phyloP scores from a whole-genome alignment of 2,888 invertebrate genomes.

The Apeira syringaria region DNA sequence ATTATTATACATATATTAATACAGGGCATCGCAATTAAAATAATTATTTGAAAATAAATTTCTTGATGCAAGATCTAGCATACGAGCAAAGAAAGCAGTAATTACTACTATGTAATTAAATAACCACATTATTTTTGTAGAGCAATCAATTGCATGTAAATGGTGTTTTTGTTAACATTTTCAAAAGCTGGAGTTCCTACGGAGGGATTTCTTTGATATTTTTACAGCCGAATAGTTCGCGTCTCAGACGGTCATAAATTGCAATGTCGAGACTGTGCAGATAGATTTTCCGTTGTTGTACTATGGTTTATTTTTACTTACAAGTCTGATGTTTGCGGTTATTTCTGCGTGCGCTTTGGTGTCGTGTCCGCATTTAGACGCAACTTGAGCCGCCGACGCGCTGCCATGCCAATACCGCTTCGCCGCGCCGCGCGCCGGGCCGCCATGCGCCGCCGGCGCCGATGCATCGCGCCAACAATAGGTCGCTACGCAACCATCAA shows the following conservation, averaged over 20 bases:
- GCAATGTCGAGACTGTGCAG: constrained; percentile 14
- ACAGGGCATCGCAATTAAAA: too few species aligned
- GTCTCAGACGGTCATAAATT: constrained; percentile 13
- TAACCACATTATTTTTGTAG: too few species aligned
- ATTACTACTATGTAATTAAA: too few species aligned
- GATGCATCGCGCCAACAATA: constrained; percentile 64
- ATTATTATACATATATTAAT: too few species aligned
- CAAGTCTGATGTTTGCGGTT: constrained; percentile 64
- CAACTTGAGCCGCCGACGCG: constrained; percentile 63
- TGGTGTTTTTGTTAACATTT: too few species aligned
- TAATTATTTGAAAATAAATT: too few species aligned
- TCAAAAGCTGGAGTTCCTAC: too few species aligned
- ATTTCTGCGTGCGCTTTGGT: constrained; percentile 64
- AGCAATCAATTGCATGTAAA: too few species aligned
- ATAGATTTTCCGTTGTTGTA: constrained; percentile 36
- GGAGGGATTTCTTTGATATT: constrained; percentile 16
- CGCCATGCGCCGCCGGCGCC: constrained; percentile 29
- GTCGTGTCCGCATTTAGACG: constrained; percentile 69
- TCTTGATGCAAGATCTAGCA: too few species aligned
- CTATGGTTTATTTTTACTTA: constrained; percentile 46
- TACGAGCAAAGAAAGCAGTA: too few species aligned
- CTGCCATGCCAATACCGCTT: constrained; percentile 35
- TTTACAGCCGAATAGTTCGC: constrained; percentile 17
- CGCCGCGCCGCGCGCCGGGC: constrained; percentile 31
- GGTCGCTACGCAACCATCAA: constrained; percentile 34